Base-by-base conservation (phyloP, 2,888 invertebrate genomes). In the Neria commutata region DNA sequence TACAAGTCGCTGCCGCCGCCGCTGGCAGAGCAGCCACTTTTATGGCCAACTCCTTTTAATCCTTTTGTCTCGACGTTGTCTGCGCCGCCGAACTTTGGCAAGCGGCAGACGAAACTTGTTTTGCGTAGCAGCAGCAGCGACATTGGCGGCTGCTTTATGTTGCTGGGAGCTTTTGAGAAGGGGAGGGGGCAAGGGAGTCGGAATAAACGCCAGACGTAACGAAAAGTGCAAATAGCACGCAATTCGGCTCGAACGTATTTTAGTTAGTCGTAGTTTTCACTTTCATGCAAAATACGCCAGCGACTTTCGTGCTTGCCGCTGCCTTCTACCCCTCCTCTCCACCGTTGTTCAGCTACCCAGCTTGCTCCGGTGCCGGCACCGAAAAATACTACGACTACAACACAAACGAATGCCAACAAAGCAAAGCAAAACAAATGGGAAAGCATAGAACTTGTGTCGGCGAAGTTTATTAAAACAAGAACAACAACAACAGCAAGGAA, bases 241-340 rank as follows among this genome's bases (percentile, higher is more conserved):
- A n/a, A n/a, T 8, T 29, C 29, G 6, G 11, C 37, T 37, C 8
- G 4, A n/a, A 37, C 49, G 49, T 53, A 53, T 51, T 52, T 47
- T 57, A 52, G 47, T 53, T 47, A 49, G 19, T 40, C 50, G 47
- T 56, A 58, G 64, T 64, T 68, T 73, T 73, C 72, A 73, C 72
- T 73, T 73, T 73, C 68, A 58, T 63, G 60, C 62, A 55, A 67
- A 67, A 66, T 19, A 48, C 29, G 19, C 3, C 29, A 16, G 33
- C 19, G 2, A 16, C 37, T 46, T 34, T 26, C n/a, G n/a, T n/a
- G n/a, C n/a, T n/a, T n/a, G n/a, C n/a, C n/a, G n/a, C n/a, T n/a
- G n/a, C n/a, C n/a, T n/a, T n/a, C n/a, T n/a, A n/a, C n/a, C n/a
- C n/a, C n/a, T n/a, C n/a, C n/a, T n/a, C n/a, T n/a, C n/a, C n/a